These are phyloP conservation scores for Notarius lentiginosus DNA, from an alignment of 2,113 vertebrate genomes.

Conservation along the genomic window DNA sequence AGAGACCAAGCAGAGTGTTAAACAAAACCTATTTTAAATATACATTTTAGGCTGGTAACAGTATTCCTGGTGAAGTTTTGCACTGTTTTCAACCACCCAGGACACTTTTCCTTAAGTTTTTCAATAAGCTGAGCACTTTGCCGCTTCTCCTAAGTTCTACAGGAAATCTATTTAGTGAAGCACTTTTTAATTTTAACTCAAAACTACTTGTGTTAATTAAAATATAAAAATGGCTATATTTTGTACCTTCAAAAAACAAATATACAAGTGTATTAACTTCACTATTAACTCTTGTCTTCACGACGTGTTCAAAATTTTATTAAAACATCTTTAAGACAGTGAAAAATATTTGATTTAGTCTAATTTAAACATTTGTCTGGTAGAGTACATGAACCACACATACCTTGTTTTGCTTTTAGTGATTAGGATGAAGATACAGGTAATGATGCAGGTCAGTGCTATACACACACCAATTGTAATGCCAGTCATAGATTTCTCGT, in stretches of 20 bases:
- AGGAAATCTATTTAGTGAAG: neutral
- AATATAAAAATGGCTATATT: neutral
- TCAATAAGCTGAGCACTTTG: neutral
- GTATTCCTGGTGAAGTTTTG: neutral
- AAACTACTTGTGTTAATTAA: neutral
- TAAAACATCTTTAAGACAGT: neutral
- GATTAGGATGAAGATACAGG: constrained; percentile 91
- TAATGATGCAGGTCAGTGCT: constrained; percentile 88
- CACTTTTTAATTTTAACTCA: too few relatives aligned
- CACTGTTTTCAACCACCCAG: neutral
- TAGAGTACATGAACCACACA: neutral
- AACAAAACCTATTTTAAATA: neutral
- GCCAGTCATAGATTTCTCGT: constrained; percentile 91
- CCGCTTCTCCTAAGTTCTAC: neutral
- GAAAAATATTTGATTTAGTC: neutral
- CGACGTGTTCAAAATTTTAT: too few relatives aligned
- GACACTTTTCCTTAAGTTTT: neutral
- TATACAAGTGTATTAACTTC: neutral
- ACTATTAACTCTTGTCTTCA: neutral
- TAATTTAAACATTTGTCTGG: neutral
- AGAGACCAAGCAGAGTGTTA: neutral
- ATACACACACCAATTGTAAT: constrained; percentile 93
- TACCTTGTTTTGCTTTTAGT: constrained; percentile 88
- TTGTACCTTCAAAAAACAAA: neutral
- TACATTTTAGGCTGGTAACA: neutral